Base-by-base conservation (phyloP, 2,113 vertebrate genomes). In the Balaeniceps rex region DNA sequence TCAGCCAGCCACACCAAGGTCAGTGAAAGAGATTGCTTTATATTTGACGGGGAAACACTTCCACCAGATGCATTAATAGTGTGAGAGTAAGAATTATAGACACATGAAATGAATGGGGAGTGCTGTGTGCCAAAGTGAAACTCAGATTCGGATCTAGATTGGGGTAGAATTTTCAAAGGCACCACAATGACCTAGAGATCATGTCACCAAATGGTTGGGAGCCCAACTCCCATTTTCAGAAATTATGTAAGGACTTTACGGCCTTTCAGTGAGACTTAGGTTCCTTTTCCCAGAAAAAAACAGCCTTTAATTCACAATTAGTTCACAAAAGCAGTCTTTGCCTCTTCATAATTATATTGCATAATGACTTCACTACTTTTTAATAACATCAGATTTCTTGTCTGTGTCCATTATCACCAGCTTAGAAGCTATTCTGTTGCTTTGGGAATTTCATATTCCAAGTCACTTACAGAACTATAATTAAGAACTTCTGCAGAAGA, bases 381-480 rank as follows among this genome's bases (percentile, higher is more conserved):
- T 96, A 96, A 95, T 97, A 95, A 95, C 77, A 65, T 83, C 84
- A 77, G 68, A 95, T 94, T 95, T 95, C 89, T 95, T 95, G 70
- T 87, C 95, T 93, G 58, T 95, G 93, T 91, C 95, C 89, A 91
- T 96, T 95, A 95, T 95, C 91, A 90, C 84, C 80, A 86, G 78
- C 75, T 96, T 91, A 91, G 93, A 91, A 95, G 69, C 75, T 86
- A 38, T 95, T 91, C 71, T 83, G 78, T 93, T 95, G 93, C 93
- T 96, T 83, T 91, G 96, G 94, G 93, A 95, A 95, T 97, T 97
- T 88, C 3, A 4, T 93, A 74, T 95, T 96, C 91, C 87, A 71
- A 96, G 93, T 94, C 93, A 86, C 78, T 97, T 93, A 83, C 54
- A 80, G 84, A 87, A 89, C 75, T 77, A 83, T 90, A 97, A 97